phyloP scores from a whole-genome alignment of 2,113 vertebrate species.

The Butorides virescens region DNA sequence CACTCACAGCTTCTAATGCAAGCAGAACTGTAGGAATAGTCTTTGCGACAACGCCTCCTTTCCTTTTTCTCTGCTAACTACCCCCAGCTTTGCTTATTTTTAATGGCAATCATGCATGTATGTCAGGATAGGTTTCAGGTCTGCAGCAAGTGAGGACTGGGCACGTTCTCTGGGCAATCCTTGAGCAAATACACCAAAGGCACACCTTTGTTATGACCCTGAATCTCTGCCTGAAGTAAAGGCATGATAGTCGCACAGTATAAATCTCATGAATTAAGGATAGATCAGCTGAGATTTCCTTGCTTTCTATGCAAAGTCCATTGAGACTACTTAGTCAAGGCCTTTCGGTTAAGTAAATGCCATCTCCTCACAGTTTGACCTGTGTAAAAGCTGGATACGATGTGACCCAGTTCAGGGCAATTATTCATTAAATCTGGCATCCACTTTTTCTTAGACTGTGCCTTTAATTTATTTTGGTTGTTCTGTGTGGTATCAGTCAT shows the following conservation, averaged over 20 bases:
- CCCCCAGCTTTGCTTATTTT: conserved; percentile 3
- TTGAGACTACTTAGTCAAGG: neutral
- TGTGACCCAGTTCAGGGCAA: neutral
- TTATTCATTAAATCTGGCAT: neutral
- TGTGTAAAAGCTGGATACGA: neutral
- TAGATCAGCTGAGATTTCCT: neutral
- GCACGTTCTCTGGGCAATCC: neutral
- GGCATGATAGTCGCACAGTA: neutral
- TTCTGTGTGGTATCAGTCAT: neutral
- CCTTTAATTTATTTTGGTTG: neutral
- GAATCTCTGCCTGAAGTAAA: neutral
- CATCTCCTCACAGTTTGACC: neutral
- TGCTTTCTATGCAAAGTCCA: neutral
- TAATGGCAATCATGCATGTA: neutral
- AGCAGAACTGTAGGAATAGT: neutral
- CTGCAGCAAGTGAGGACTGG: neutral
- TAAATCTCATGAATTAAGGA: neutral
- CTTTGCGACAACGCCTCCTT: neutral
- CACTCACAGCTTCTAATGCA: neutral
- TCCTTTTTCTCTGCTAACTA: neutral
- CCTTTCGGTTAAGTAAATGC: neutral
- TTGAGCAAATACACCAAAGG: neutral
- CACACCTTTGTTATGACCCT: neutral
- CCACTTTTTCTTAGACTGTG: neutral
- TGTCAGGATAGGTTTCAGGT: neutral